Percentiles rank a stretch among this genome's conserved stretches.
These are phyloP conservation scores for Dolichotis patagonum DNA, from an alignment of 2,113 vertebrate species.

Conservation along the genomic window DNA sequence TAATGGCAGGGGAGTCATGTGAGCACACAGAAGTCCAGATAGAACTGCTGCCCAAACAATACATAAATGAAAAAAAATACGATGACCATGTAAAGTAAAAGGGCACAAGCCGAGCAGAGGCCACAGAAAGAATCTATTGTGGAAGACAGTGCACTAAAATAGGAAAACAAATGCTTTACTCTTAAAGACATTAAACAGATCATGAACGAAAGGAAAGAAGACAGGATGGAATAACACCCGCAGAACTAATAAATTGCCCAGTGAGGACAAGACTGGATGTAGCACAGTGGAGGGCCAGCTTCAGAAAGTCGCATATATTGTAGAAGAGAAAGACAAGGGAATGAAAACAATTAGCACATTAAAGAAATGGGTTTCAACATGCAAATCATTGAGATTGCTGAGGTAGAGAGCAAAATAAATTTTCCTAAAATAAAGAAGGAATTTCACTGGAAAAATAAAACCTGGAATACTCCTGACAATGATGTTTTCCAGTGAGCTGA, in stretches of 20 bases:
- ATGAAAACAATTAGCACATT: not conserved
- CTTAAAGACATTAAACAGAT: not conserved
- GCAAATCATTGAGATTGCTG: not conserved
- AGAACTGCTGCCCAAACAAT: not conserved
- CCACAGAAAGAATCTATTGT: not conserved
- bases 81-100: not conserved
- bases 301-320: not conserved
- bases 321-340: not conserved
- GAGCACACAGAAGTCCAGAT: not conserved
- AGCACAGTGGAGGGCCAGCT: not conserved
- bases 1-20: not conserved
- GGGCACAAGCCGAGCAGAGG: not conserved
- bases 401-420: not conserved
- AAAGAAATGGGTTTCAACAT: not conserved
- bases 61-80: not conserved
- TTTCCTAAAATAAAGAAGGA: not conserved
- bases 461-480: not conserved
- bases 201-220: not conserved
- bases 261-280: not conserved
- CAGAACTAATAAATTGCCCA: not conserved
- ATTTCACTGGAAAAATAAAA: slow-evolving; percentile 41
- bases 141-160: not conserved
- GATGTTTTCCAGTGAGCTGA: not conserved
- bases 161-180: not conserved
- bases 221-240: not conserved